Percentiles rank a stretch among this genome's conserved stretches.
phyloP scores from a whole-genome alignment of 2,888 invertebrate genomes.

The Agriotes lineatus region DNA sequence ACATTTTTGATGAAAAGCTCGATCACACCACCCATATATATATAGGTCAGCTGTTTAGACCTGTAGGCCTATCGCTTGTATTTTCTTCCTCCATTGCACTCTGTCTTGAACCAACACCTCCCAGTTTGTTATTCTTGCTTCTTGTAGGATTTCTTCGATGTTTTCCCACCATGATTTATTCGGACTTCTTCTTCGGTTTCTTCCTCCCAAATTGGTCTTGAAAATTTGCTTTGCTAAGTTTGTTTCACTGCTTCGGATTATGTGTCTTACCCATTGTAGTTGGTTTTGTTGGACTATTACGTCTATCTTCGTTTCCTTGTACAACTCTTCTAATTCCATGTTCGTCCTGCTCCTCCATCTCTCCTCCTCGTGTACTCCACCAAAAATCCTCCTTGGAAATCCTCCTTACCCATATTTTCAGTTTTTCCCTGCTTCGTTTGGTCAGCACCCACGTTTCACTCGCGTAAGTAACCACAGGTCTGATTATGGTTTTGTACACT shows the following conservation, averaged over 20 bases:
- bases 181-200: neutral
- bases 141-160: neutral
- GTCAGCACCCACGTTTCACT: neutral
- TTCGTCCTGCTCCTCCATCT: too few relatives aligned
- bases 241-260: neutral
- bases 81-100: neutral
- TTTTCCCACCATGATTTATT: neutral
- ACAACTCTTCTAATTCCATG: too few relatives aligned
- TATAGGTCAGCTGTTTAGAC: conserved; percentile 43
- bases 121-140: neutral
- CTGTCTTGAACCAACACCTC: neutral
- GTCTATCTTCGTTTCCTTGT: too few relatives aligned
- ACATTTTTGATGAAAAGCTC: too few relatives aligned
- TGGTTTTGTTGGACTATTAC: too few relatives aligned
- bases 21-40: conserved; percentile 40
- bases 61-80: neutral
- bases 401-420: neutral
- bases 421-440: neutral
- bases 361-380: too few relatives aligned
- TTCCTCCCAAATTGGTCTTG: neutral
- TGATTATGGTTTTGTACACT: too few relatives aligned
- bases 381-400: too few relatives aligned
- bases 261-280: too few relatives aligned
- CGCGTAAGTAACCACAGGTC: neutral
- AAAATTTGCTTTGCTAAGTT: conserved; percentile 1